These are phyloP conservation scores for Bagarius yarrelli DNA, from an alignment of 2,113 vertebrate species.

Conservation along the genomic window DNA sequence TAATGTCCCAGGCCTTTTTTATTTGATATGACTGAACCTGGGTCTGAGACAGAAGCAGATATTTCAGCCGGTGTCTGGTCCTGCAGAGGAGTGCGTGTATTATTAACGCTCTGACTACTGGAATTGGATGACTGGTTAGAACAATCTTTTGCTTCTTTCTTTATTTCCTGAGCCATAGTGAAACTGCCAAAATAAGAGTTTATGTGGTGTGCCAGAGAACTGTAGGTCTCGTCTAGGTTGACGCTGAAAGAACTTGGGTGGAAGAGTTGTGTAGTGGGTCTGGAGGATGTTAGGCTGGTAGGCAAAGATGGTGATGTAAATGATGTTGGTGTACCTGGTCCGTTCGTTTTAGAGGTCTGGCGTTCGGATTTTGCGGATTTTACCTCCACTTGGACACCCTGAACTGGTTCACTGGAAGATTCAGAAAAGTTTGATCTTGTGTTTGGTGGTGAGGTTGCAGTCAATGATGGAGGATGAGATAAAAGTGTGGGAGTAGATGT, in stretches of 20 bases:
- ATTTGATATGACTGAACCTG: slow-evolving; percentile 61
- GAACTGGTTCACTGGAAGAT: not conserved
- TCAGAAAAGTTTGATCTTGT: slow-evolving; percentile 9
- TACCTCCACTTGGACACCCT: not conserved
- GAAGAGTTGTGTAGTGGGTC: slow-evolving; percentile 71
- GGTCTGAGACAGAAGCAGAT: slow-evolving; percentile 12
- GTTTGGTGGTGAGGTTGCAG: slow-evolving; percentile 4
- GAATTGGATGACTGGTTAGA: slow-evolving; percentile 32
- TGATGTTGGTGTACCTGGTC: slow-evolving; percentile 29
- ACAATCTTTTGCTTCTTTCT: slow-evolving; percentile 53
- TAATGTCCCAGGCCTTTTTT: slow-evolving; percentile 87
- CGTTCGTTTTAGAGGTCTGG: slow-evolving; percentile 45
- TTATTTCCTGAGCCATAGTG: slow-evolving; percentile 68
- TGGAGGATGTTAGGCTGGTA: slow-evolving; percentile 46
- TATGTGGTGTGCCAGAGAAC: slow-evolving; percentile 84
- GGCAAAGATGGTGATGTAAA: slow-evolving; percentile 28
- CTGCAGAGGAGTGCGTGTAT: slow-evolving; percentile 5
- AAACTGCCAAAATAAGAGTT: slow-evolving; percentile 82
- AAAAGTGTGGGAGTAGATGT: slow-evolving; percentile 4
- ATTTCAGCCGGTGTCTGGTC: slow-evolving; percentile 33
- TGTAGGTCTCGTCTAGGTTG: slow-evolving; percentile 87
- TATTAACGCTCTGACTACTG: slow-evolving; percentile 31
- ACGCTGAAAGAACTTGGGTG: slow-evolving; percentile 79
- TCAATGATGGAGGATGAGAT: slow-evolving; percentile 23
- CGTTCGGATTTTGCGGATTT: not conserved